Base-by-base conservation (phyloP, 2,113 vertebrate species). In the Apaloderma vittatum region DNA sequence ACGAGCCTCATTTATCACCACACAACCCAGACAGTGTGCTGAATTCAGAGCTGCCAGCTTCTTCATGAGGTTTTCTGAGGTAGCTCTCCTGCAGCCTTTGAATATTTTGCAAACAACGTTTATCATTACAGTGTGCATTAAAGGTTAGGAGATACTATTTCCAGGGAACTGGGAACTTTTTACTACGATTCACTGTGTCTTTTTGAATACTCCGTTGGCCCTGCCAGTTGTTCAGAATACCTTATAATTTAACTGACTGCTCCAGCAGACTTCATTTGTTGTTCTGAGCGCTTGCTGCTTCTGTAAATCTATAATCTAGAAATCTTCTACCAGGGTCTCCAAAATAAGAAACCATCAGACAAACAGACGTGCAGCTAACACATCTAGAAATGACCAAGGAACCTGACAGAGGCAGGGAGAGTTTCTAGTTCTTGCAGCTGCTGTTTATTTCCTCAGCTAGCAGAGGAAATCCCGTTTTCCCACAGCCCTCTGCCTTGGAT, bases 101-200 rank as follows among this genome's bases (percentile, higher is more conserved):
- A 27, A 19, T 32, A 2, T 51, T 70, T 74, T n/a, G 40, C 57
- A 54, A 59, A 65, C 8, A 5, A 5, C 22, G 14, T 19, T 68
- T 73, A 27, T 66, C 59, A 51, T 30, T 24, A 34, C 51, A 59
- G 48, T 11, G 12, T 59, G 10, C 14, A 15, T 34, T 67, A 55
- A 70, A 95, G 27, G 46, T 29, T 58, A 94, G 79, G 46, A 83
- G 21, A n/a, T 88, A 23, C 11, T 20, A 20, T 77, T 89, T 89
- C 30, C 46, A 74, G 73, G 37, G 12, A 87, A 34, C 11, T 10
- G 17, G 58, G 43, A 71, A 52, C 5, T 26, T 77, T 49, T 40
- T 37, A 7, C 48, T 59, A 48, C 14, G 20, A 54, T 68, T 65
- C 3, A 0, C 26, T 93, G 27, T 8, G 34, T 15, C 9, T 66